Base-by-base conservation (phyloP, 2,888 invertebrate species). In the Plebejus argus region DNA sequence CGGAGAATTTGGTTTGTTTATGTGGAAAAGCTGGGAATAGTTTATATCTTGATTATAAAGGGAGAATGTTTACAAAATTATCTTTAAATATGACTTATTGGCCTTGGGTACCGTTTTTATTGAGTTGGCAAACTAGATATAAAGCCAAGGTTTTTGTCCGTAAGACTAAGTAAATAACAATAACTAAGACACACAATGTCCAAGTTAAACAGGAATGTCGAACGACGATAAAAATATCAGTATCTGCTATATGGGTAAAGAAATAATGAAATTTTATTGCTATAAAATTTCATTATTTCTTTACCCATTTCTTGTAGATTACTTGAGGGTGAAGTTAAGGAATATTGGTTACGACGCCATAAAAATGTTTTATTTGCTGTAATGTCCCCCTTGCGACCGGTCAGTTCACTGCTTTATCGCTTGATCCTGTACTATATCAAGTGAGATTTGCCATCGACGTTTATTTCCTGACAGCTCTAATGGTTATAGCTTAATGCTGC, bases 311-410 rank as follows among this genome's bases (percentile, higher is more conserved):
- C 66, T 66, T 49, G 23, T 45, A 76, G 76, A 61, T 49, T 61
- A 76, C 76, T 76, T 70, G 61, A 61, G 76, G 49, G 53, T 39
- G 20, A 70, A 71, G 77, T 56, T 56, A 76, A 76, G 49, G 77
- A 70, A 70, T 72, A 72, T 71, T 35, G 77, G 70, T 71, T 70
- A 77, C 78, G 75, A 74, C 33, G 76, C 77, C 78, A 78, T 78
- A 78, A 79, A 78, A 70, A 75, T 58, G 71, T 78, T 79, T 76
- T 78, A 76, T 78, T 75, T 18, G 12, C 76, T 75, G 28, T 75
- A 66, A 78, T 78, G 77, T 61, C 39, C 53, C 79, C 78, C 79
- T 23, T 33, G 78, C 75, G 78, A 74, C 76, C 71, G 78, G 78
- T 78, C 78, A 79, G 78, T 33, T 56, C 49, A 76, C 45, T 49